phyloP scores from a whole-genome alignment of 2,888 invertebrate species.

The Lymantria dispar region DNA sequence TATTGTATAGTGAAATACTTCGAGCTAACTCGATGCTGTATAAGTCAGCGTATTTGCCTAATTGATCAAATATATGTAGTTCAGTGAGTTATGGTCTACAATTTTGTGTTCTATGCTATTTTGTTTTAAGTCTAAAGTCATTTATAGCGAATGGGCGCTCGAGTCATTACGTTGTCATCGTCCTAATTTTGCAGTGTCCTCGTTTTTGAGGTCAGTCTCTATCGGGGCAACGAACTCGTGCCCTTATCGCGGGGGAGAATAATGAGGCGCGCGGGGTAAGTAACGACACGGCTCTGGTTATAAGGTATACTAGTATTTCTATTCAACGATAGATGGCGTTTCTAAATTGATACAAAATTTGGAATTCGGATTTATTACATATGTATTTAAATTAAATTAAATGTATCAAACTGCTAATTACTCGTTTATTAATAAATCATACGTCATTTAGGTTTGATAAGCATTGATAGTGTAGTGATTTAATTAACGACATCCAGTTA shows the following conservation, averaged over 20 bases:
- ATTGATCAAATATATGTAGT: conserved; percentile 81
- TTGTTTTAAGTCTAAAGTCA: conserved; percentile 53
- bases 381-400: background rate
- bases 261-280: conserved; percentile 49
- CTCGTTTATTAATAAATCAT: too few species aligned
- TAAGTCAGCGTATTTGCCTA: conserved; percentile 81
- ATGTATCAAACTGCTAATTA: too few species aligned
- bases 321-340: conserved; percentile 70
- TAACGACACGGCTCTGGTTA: conserved; percentile 32
- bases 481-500: too few species aligned
- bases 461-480: too few species aligned
- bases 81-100: conserved; percentile 38
- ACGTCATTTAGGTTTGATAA: too few species aligned
- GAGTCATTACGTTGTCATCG: conserved; percentile 80
- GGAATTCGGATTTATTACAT: background rate
- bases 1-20: conserved; percentile 70
- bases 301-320: conserved; percentile 35
- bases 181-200: conserved; percentile 86
- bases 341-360: background rate
- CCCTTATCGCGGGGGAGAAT: conserved; percentile 75
- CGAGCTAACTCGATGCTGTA: conserved; percentile 68
- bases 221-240: conserved; percentile 82
- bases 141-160: conserved; percentile 56
- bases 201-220: conserved; percentile 87
- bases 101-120: conserved; percentile 43